phyloP scores from a whole-genome alignment of 2,113 vertebrate species.

The Chinchilla lanigera region DNA sequence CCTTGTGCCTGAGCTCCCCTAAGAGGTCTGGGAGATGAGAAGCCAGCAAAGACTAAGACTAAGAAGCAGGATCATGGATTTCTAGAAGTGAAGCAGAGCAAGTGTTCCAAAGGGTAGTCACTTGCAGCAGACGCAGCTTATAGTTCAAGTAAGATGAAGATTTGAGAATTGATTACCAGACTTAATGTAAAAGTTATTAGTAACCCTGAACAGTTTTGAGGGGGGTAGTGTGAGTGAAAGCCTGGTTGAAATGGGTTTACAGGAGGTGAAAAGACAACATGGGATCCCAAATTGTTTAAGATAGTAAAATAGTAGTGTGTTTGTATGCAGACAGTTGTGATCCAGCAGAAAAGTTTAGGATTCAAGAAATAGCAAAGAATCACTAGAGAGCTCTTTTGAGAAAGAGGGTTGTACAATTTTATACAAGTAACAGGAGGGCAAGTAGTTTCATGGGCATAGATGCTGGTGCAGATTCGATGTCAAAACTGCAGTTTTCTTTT shows the following conservation, averaged over 20 bases:
- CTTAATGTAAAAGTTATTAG: background rate
- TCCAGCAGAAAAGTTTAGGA: background rate
- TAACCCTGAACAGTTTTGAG: background rate
- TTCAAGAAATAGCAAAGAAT: background rate
- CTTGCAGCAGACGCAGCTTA: background rate
- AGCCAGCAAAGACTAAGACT: background rate
- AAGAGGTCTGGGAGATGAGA: background rate
- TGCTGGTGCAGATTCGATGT: slow-evolving; percentile 1
- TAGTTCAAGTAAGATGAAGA: background rate
- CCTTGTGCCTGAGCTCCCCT: background rate
- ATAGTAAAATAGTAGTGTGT: background rate
- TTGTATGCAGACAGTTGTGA: background rate
- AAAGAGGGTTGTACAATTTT: background rate
- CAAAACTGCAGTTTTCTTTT: background rate
- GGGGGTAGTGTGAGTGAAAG: background rate
- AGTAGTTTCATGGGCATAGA: background rate
- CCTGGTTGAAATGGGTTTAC: background rate
- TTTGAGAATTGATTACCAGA: background rate
- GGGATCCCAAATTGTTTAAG: background rate
- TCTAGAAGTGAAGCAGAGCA: background rate
- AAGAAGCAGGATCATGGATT: background rate
- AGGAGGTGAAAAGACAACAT: background rate
- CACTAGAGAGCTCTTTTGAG: background rate
- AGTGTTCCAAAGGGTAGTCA: background rate
- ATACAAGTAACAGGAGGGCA: background rate